Evolutionary conservation across 2,113 vertebrate species (phyloP), one percentile per base, ranked within the genome.

Genomic region (Girardinichthys multiradiatus): DNA sequence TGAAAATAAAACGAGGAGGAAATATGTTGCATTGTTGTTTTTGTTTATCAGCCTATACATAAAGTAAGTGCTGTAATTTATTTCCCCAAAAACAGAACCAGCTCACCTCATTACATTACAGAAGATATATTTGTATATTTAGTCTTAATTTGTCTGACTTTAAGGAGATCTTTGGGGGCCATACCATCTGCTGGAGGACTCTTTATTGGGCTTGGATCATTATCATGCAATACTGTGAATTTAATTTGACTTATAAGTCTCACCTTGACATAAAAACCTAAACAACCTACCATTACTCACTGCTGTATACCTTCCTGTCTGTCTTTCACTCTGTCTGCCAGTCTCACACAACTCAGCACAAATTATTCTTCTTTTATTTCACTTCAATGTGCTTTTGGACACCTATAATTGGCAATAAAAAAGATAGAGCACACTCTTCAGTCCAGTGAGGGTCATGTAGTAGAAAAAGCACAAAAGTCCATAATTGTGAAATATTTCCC

Each of bases 401-500:
- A 87, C 70, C 68, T 86, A 75, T 89, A 91, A 91, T 91, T 91
- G 88, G 81, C 86, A 88, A 89, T 90, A 88, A 84, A 90, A 91
- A 90, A 87, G 89, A 90, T 77, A 78, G 82, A 92, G 79, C n/a
- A 64, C 70, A 84, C 77, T 82, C 78, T 76, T 31, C 59, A 78
- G 83, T 87, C 87, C 90, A 77, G 80, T 72, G 87, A 86, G 86
- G 89, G 84, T 88, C 84, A 79, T 87, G 81, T 83, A 86, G 87
- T 84, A 81, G 82, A 87, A 87, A 90, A 86, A 76, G 71, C 83
- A 83, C 81, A 87, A 87, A 91, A 86, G 90, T 89, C 89, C 80
- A 90, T 87, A 84, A 89, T 91, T 87, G 90, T 91, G 89, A 92
- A 87, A 91, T 91, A 89, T 91, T 76, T 81, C 70, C 79, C 83